A percentile compares a stretch with the other conserved stretches of the same genome.
These are phyloP conservation scores for Synergus itoensis DNA, from an alignment of 2,888 invertebrate species.

Conservation along the genomic window DNA sequence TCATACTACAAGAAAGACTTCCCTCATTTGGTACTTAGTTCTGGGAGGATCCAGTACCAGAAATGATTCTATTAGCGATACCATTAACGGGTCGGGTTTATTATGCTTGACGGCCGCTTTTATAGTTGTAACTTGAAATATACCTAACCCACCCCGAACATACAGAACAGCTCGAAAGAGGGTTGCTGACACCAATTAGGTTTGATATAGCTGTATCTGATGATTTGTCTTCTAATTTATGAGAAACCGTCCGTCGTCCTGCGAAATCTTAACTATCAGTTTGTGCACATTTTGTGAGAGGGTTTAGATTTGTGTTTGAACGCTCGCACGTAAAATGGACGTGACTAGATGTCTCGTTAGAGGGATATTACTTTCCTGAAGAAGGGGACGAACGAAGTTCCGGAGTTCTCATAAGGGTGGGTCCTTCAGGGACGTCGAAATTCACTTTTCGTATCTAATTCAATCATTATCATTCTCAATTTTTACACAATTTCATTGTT, in stretches of 20 bases:
- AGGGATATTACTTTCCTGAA: constrained; percentile 29
- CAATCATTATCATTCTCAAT: not conserved
- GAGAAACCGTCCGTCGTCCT: constrained; percentile 36
- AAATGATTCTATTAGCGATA: constrained; percentile 75
- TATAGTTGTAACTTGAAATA: constrained; percentile 71
- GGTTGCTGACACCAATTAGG: constrained; percentile 70
- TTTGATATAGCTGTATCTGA: constrained; percentile 65
- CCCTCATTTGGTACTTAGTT: constrained; percentile 4
- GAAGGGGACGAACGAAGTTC: constrained; percentile 36
- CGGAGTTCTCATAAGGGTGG: not conserved
- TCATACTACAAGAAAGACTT: not conserved
- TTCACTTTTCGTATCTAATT: not conserved
- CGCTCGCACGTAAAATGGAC: not conserved
- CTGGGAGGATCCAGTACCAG: constrained; percentile 55
- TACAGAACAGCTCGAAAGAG: constrained; percentile 52
- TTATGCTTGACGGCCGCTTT: constrained; percentile 69
- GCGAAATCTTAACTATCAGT: not conserved
- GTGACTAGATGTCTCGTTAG: constrained; percentile 47
- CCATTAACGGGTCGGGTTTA: constrained; percentile 73
- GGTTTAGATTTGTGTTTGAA: constrained; percentile 7
- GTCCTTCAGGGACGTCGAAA: not conserved
- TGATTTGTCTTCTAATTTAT: constrained; percentile 62
- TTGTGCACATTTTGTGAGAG: not conserved
- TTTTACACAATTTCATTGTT: not conserved
- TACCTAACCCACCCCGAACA: constrained; percentile 53